phyloP scores from a whole-genome alignment of 2,888 invertebrate species.

The Diabrotica balteata region DNA sequence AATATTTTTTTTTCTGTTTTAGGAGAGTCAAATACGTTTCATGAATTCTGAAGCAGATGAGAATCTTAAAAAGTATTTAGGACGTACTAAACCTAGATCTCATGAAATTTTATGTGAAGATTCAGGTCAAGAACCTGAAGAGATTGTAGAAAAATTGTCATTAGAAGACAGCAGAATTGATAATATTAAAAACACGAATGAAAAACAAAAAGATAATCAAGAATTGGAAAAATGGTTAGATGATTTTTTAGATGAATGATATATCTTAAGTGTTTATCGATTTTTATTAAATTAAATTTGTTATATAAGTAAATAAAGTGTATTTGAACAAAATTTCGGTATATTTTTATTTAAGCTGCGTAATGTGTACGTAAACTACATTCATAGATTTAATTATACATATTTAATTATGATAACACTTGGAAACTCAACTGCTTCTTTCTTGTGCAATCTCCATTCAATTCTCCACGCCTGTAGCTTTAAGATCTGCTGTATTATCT shows the following conservation, averaged over 20 bases:
- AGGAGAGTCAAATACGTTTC: slow-evolving; percentile 9
- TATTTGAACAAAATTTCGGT: too few relatives aligned
- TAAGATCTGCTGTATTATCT: too few relatives aligned
- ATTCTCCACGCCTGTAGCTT: too few relatives aligned
- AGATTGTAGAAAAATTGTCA: slow-evolving; percentile 2
- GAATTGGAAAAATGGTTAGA: slow-evolving; percentile 25
- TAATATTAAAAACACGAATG: not conserved
- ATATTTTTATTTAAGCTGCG: too few relatives aligned
- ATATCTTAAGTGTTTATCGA: too few relatives aligned
- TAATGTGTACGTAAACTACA: too few relatives aligned
- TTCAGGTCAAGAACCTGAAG: not conserved
- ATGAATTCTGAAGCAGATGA: slow-evolving; percentile 16
- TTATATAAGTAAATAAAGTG: too few relatives aligned
- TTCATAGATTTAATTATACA: too few relatives aligned
- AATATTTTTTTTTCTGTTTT: slow-evolving; percentile 2
- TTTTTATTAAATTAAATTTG: too few relatives aligned
- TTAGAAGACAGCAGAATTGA: not conserved
- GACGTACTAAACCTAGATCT: not conserved
- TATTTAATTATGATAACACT: too few relatives aligned
- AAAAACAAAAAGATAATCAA: slow-evolving; percentile 10
- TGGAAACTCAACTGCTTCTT: too few relatives aligned
- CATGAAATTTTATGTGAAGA: not conserved
- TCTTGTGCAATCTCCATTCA: too few relatives aligned
- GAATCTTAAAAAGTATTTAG: slow-evolving; percentile 10
- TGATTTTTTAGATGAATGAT: slow-evolving; percentile 21